Base-by-base conservation (phyloP, 2,113 vertebrate species). In the Trogon surrucura region DNA sequence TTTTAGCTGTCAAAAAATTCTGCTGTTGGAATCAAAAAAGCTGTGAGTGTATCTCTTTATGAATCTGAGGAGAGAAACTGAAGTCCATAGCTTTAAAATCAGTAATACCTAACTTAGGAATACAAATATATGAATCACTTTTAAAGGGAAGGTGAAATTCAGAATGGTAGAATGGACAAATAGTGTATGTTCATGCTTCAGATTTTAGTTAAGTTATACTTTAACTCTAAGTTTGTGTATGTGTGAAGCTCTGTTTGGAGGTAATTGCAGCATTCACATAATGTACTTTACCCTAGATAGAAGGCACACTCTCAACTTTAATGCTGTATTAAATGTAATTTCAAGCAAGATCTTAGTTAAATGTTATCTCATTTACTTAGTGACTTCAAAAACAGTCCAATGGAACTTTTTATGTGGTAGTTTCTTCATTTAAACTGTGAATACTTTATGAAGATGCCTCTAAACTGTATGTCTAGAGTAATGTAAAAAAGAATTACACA, bases 391-490 rank as follows among this genome's bases (percentile, higher is more conserved):
- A 91, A 60, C 25, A 81, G 53, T 29, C 53, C 91, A 94, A 79
- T 79, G 69, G 65, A 93, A 89, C 83, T 92, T 84, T 21, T 78
- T 89, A 30, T 69, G 45, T 75, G 27, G 70, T 79, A 65, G 17
- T 83, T 94, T 91, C 62, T 85, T 96, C 57, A 66, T 85, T 94
- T 90, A 85, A 88, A 45, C 54, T 85, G 34, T 90, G 93, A 82
- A 73, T 88, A 51, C 50, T 85, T 91, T 61, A 82, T 89, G 70
- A 92, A 88, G 66, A 79, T 79, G 58, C 70, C n/a, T 57, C 36
- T 88, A 44, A 85, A 85, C 38, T 57, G 6, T 70, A 27, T 72
- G 36, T 61, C 70, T 88, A 50, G 19, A 90, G 47, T 82, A 67
- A 72, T 0, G 0, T 91, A 88, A 82, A 86, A 86, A 54, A 79